Evolutionary conservation across 53 echinoderm and acorn worm genomes (phyloP).

Genomic region (Temnopleurus reevesii): DNA sequence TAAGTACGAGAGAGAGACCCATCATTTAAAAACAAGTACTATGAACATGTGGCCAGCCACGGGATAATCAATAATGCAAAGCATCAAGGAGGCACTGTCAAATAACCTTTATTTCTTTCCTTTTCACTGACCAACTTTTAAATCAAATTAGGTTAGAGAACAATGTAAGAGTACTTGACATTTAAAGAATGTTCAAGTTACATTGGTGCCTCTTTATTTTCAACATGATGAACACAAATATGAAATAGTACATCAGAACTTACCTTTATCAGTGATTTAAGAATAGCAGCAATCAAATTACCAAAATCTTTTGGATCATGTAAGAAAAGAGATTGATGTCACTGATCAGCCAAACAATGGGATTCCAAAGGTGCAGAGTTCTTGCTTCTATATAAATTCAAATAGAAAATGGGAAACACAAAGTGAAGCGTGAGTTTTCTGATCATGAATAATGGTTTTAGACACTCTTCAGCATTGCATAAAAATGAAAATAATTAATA

Average conservation of each 20-base stretch:
- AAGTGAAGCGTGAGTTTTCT: too few species aligned
- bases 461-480: too few species aligned
- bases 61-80: conserved; percentile 2
- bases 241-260: too few species aligned
- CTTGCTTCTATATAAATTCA: background rate
- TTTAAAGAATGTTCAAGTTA: background rate
- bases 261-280: too few species aligned
- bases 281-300: too few species aligned
- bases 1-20: background rate
- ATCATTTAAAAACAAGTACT: background rate
- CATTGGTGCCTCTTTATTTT: too few species aligned
- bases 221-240: too few species aligned
- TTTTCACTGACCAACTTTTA: background rate
- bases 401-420: too few species aligned
- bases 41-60: background rate
- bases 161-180: background rate
- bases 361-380: background rate
- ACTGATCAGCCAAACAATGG: background rate
- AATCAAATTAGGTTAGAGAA: background rate
- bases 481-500: too few species aligned
- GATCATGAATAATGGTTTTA: too few species aligned
- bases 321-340: too few species aligned
- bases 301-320: too few species aligned
- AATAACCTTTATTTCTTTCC: background rate
- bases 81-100: background rate